phyloP scores from a whole-genome alignment of 2,113 vertebrate species.

The Neopipo cinnamomea region DNA sequence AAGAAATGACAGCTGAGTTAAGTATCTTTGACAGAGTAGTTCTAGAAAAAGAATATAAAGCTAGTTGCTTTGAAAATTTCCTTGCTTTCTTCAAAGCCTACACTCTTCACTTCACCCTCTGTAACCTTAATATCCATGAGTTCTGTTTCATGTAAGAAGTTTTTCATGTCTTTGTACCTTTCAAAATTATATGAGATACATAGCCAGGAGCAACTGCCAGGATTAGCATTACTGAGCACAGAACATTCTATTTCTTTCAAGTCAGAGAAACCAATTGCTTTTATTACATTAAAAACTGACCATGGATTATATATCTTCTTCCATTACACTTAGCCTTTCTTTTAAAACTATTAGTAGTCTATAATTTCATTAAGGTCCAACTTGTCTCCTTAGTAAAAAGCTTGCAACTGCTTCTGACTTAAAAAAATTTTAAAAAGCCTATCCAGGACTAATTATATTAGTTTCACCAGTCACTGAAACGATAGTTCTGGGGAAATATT shows the following conservation, averaged over 20 bases:
- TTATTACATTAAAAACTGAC: constrained; percentile 29
- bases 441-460: not conserved
- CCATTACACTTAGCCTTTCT: not conserved
- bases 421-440: not conserved
- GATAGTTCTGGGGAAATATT: not conserved
- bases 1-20: constrained; percentile 53
- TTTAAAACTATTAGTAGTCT: not conserved
- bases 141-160: constrained; percentile 46
- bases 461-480: not conserved
- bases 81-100: constrained; percentile 67
- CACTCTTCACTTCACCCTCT: constrained; percentile 37
- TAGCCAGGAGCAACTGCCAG: constrained; percentile 58
- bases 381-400: not conserved
- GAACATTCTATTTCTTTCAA: constrained; percentile 58
- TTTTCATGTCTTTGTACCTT: constrained; percentile 59
- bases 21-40: constrained; percentile 52
- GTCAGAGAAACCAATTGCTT: constrained; percentile 30
- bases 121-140: constrained; percentile 66
- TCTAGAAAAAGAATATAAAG: constrained; percentile 58
- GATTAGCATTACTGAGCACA: constrained; percentile 44
- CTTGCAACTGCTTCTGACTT: not conserved
- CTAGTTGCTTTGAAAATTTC: constrained; percentile 64
- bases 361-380: not conserved
- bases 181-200: constrained; percentile 58
- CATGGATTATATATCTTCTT: not conserved